phyloP scores from a whole-genome alignment of 2,888 invertebrate genomes.

The Camponotus fellah region DNA sequence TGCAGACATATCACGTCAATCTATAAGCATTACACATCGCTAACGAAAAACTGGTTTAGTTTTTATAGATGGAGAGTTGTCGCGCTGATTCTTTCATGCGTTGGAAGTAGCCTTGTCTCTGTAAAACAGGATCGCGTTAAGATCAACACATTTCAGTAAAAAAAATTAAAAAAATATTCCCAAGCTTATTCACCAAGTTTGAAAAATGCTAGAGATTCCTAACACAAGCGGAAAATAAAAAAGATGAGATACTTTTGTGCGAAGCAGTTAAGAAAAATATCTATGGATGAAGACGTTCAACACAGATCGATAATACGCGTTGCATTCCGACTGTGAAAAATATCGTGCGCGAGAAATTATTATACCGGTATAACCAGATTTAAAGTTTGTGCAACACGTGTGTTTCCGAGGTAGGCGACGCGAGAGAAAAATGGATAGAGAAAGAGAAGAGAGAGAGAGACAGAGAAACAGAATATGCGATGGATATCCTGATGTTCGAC shows the following conservation, averaged over 20 bases:
- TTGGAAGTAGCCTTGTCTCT: neutral
- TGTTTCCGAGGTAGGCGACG: slow-evolving; percentile 33
- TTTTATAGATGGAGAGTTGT: slow-evolving; percentile 13
- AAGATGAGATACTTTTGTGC: neutral
- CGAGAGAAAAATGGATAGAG: slow-evolving; percentile 35
- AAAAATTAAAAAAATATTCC: neutral
- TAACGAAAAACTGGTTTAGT: slow-evolving; percentile 35
- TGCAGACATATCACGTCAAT: slow-evolving; percentile 17
- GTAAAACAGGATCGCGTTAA: neutral
- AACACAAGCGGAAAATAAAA: neutral
- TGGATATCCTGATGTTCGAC: slow-evolving; percentile 34
- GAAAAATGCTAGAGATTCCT: slow-evolving; percentile 1
- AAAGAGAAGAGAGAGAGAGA: slow-evolving; percentile 27
- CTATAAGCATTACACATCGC: slow-evolving; percentile 19
- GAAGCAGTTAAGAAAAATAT: slow-evolving; percentile 4
- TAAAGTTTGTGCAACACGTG: slow-evolving; percentile 62
- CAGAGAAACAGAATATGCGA: neutral
- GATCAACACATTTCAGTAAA: neutral
- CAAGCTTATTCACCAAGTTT: neutral
- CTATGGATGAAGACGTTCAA: neutral
- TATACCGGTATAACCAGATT: slow-evolving; percentile 52
- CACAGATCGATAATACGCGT: slow-evolving; percentile 24
- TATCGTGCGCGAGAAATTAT: slow-evolving; percentile 44
- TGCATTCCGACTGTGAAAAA: slow-evolving; percentile 24
- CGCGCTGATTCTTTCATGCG: neutral